Percentiles rank a stretch among this genome's conserved stretches.
Evolutionary conservation across 1,140 invertebrate species (phyloP).

Genomic region (Drosophila nebulosa): DNA sequence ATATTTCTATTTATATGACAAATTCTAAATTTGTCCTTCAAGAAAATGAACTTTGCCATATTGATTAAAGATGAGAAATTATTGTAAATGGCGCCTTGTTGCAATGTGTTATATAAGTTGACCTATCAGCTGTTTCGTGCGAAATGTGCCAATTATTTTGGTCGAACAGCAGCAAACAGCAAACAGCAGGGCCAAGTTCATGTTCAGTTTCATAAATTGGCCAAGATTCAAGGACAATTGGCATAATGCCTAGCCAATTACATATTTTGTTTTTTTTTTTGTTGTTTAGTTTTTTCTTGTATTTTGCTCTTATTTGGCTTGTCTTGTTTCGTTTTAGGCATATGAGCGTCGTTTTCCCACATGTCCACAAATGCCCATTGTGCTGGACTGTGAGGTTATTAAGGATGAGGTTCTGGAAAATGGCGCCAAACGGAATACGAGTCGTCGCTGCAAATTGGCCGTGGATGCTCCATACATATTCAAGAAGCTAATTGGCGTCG

Average conservation of each 20-base stretch:
- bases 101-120: neutral
- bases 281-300: neutral
- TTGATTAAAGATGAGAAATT: neutral
- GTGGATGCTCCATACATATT: conserved; percentile 97
- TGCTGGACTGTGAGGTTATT: conserved; percentile 93
- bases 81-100: neutral
- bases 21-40: neutral
- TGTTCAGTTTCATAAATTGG: conserved; percentile 48
- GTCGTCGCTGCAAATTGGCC: conserved; percentile 94
- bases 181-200: conserved; percentile 42
- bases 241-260: conserved; percentile 7
- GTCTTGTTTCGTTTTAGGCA: conserved; percentile 84
- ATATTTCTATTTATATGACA: neutral
- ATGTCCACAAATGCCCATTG: conserved; percentile 97
- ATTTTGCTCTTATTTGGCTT: neutral
- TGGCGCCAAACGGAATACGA: conserved; percentile 90
- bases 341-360: conserved; percentile 96
- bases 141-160: conserved; percentile 34
- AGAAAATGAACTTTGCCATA: neutral
- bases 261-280: neutral
- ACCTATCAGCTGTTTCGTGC: conserved; percentile 22
- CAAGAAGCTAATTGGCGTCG: conserved; percentile 97
- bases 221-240: conserved; percentile 36
- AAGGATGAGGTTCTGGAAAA: conserved; percentile 90
- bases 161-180: neutral